Base-by-base conservation (phyloP, 2,113 vertebrate species). In the Tretioscincus oriximinensis region DNA sequence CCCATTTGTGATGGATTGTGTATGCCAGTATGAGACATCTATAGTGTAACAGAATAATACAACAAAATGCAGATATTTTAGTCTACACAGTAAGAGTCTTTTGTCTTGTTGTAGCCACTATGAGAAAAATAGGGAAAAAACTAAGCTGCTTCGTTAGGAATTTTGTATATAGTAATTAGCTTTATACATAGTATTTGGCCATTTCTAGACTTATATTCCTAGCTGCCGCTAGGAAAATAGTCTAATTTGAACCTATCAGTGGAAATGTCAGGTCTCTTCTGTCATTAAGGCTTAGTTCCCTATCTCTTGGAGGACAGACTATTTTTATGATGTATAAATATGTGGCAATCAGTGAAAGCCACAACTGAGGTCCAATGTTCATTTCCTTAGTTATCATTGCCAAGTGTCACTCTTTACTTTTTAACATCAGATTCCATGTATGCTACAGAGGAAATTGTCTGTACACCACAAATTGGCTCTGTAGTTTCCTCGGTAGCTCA, bases 381-480 rank as follows among this genome's bases (percentile, higher is more conserved):
- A 10, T 24, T 54, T 24, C 41, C 71, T 45, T 58, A 31, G 24
- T 63, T 83, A 72, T 61, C 61, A 73, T 45, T 47, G 49, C 45
- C 68, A 78, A 31, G 16, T 65, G 24, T 22, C 29, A 63, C 67
- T 65, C 45, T 77, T 26, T 51, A 64, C 61, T 58, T 51, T 77
- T 70, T 76, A 18, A 35, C 22, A 12, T 49, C 54, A 68, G 47
- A 69, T 69, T 76, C 35, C 47, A 63, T 76, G 24, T 45, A 41
- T 76, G 35, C 71, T 80, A 21, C n/a, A 41, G 41, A 9, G 69
- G 65, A 83, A 79, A 84, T 82, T 69, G 79, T 69, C 67, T 31
- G 22, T 54, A 74, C 31, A 72, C 67, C 66, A 61, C 73, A 81
- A 75, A 69, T 22, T 74, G 21, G 22, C 63, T 54, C 47, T 67